Percentiles rank a stretch among this genome's conserved stretches.
These are phyloP conservation scores for Drosophila athabasca DNA, from an alignment of 1,140 invertebrate genomes.

Conservation along the genomic window DNA sequence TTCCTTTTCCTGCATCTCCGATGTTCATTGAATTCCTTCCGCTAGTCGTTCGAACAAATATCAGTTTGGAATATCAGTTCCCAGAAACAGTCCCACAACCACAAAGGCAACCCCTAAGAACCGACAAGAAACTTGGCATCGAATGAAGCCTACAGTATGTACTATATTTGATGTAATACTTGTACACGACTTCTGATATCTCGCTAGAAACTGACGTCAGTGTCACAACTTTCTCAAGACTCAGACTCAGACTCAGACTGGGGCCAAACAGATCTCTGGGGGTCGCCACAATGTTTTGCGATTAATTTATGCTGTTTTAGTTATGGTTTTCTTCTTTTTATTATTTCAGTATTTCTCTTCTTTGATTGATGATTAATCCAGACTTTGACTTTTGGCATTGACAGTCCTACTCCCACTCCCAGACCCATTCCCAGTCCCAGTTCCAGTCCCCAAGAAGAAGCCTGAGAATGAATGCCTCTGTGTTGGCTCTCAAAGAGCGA, in stretches of 20 bases:
- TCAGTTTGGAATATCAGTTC: too few relatives aligned
- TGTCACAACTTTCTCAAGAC: constrained; percentile 45
- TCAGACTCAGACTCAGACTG: constrained; percentile 1
- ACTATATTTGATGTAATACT: not conserved
- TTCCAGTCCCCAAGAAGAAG: constrained; percentile 11
- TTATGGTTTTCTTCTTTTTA: constrained; percentile 4
- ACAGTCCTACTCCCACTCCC: constrained; percentile 10
- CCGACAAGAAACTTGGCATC: not conserved
- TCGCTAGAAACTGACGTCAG: constrained; percentile 9
- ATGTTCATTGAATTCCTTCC: too few relatives aligned
- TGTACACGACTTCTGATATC: too few relatives aligned
- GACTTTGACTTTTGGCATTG: constrained; percentile 80
- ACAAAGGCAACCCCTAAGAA: not conserved
- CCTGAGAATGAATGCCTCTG: constrained; percentile 16
- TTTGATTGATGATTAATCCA: constrained; percentile 81
- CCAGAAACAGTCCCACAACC: too few relatives aligned
- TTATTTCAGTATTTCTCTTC: constrained; percentile 14
- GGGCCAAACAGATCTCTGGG: not conserved
- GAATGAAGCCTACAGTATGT: too few relatives aligned
- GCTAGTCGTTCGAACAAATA: too few relatives aligned
- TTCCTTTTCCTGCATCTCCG: too few relatives aligned
- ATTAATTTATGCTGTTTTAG: constrained; percentile 66
- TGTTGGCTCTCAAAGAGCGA: constrained; percentile 8
- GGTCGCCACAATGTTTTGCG: constrained; percentile 22
- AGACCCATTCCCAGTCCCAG: too few relatives aligned